phyloP scores from a whole-genome alignment of 2,797 vertebrate genomes.

The Mormyrus proboscirostris region DNA sequence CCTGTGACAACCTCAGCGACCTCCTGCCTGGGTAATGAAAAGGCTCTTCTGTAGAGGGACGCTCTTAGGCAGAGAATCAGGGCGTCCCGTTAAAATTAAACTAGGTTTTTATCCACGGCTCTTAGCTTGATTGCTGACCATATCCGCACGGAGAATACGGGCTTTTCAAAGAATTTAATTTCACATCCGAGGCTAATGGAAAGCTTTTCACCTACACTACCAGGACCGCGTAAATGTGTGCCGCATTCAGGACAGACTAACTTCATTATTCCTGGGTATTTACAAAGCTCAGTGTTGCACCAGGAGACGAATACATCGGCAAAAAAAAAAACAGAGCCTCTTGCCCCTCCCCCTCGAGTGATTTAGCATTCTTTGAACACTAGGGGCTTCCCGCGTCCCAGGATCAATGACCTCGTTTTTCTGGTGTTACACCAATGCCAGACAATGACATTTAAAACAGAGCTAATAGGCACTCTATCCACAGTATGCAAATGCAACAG shows the following conservation, averaged over 20 bases:
- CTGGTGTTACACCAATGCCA: neutral
- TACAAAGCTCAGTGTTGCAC: neutral
- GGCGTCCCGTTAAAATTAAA: neutral
- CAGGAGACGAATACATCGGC: neutral
- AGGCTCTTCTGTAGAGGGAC: neutral
- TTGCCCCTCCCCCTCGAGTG: neutral
- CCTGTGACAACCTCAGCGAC: neutral
- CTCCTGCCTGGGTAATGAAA: neutral
- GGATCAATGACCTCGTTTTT: neutral
- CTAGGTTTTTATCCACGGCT: slow-evolving; percentile 9
- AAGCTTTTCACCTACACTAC: neutral
- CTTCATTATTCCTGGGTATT: neutral
- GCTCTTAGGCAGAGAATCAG: neutral
- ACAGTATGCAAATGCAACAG: neutral
- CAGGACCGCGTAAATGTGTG: neutral
- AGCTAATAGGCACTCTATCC: neutral
- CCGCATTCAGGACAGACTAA: neutral
- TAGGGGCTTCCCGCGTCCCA: neutral
- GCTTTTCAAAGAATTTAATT: neutral
- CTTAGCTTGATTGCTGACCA: slow-evolving; percentile 5
- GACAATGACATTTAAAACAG: neutral
- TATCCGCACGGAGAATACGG: neutral
- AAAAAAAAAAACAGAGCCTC: neutral
- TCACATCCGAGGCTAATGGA: neutral
- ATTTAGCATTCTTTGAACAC: neutral